phyloP scores from a whole-genome alignment of 2,113 vertebrate genomes.

The Peromyscus polionotus region DNA sequence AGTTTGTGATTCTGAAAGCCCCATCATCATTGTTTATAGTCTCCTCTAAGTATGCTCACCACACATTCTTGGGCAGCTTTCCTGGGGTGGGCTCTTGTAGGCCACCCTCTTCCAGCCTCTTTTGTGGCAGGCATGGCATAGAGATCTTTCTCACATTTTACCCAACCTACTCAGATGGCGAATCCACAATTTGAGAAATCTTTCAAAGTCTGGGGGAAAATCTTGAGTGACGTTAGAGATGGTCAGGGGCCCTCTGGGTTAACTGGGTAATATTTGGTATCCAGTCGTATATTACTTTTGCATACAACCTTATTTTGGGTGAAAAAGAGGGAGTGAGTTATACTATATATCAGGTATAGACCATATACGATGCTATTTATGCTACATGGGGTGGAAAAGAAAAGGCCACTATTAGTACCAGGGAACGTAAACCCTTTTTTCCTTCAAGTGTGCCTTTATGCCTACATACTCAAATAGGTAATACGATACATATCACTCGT shows the following conservation, averaged over 20 bases:
- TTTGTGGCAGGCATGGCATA: not conserved
- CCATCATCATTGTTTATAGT: slow-evolving; percentile 85
- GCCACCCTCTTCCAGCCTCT: slow-evolving; percentile 47
- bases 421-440: not conserved
- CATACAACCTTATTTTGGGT: not conserved
- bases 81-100: slow-evolving; percentile 71
- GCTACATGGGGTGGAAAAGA: not conserved
- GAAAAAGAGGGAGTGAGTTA: not conserved
- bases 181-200: not conserved
- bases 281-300: not conserved
- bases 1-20: slow-evolving; percentile 86
- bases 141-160: not conserved
- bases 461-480: not conserved
- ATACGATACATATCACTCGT: not conserved
- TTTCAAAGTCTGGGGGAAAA: not conserved
- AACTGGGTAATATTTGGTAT: not conserved
- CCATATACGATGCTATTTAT: not conserved
- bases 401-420: not conserved
- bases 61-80: slow-evolving; percentile 73
- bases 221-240: not conserved
- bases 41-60: slow-evolving; percentile 60
- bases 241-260: not conserved
- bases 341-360: not conserved
- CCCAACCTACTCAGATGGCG: not conserved
- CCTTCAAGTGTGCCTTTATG: not conserved